These are phyloP conservation scores for Pogonomyrmex californicus DNA, from an alignment of 1,140 invertebrate genomes.

Conservation along the genomic window DNA sequence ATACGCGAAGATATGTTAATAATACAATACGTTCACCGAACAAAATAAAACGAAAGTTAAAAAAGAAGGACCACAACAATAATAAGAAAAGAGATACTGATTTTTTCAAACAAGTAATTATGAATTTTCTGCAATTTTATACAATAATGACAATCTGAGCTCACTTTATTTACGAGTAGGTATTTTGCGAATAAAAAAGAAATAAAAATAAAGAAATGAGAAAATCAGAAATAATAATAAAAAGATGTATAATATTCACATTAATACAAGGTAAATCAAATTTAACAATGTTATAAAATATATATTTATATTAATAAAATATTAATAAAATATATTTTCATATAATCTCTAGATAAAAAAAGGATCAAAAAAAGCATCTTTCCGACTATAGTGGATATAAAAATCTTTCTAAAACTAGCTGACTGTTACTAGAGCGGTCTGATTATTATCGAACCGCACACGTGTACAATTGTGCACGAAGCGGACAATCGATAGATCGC, in stretches of 20 bases:
- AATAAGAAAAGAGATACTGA: neutral
- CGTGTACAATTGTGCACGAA: neutral
- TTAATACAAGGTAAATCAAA: neutral
- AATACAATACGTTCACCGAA: neutral
- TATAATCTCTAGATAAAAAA: neutral
- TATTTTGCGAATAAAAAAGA: constrained; percentile 9
- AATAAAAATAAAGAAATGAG: neutral
- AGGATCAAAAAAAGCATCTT: neutral
- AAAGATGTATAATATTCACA: neutral
- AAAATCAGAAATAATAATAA: neutral
- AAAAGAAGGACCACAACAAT: neutral
- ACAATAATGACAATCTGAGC: neutral
- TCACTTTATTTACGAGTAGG: neutral
- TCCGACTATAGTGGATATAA: neutral
- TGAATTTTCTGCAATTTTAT: constrained; percentile 29
- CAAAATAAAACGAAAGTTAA: neutral
- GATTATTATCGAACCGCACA: constrained; percentile 17
- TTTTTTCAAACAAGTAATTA: constrained; percentile 24
- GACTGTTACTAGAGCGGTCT: neutral
- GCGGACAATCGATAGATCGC: constrained; percentile 38
- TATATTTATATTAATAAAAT: neutral
- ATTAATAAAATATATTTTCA: neutral
- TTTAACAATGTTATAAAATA: neutral
- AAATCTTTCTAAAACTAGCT: constrained; percentile 7
- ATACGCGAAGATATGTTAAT: neutral